Evolutionary conservation across 2,113 vertebrate species (phyloP).

Genomic region (Smithornis capensis): DNA sequence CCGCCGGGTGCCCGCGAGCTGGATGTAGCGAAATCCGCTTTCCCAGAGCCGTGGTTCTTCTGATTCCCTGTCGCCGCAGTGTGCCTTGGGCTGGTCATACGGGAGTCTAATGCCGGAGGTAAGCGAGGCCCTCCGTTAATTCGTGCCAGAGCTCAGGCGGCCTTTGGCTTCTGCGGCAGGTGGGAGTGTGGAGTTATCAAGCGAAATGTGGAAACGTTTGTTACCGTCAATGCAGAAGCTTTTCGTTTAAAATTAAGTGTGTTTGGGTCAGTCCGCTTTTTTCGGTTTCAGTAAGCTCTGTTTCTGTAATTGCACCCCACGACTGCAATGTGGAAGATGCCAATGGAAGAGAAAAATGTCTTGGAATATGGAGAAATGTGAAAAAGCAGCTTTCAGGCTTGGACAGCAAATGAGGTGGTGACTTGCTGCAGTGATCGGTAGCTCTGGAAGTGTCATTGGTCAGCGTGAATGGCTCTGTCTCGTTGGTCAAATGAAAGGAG

Average conservation of each 20-base stretch:
- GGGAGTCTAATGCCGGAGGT: background rate
- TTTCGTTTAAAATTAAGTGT: fast-evolving
- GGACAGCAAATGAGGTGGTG: background rate
- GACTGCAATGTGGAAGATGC: background rate
- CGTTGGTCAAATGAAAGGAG: background rate
- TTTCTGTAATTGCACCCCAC: background rate
- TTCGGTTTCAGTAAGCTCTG: fast-evolving
- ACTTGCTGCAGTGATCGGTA: background rate
- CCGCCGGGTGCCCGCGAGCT: background rate
- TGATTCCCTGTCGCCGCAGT: background rate
- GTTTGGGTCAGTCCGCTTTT: background rate
- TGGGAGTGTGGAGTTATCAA: background rate
- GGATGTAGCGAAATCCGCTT: background rate
- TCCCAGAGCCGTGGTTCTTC: background rate
- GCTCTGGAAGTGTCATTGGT: background rate
- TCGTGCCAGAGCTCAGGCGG: background rate
- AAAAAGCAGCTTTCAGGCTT: background rate
- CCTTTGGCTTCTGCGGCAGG: background rate
- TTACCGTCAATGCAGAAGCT: background rate
- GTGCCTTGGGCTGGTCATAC: background rate
- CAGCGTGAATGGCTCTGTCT: background rate
- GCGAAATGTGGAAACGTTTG: background rate
- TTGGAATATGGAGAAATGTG: background rate
- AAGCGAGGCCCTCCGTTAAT: background rate
- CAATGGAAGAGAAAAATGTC: background rate